Percentiles rank a stretch among this genome's conserved stretches.
These are phyloP conservation scores for Steinernema feltiae DNA, from an alignment of 1,140 invertebrate species.

Conservation along the genomic window DNA sequence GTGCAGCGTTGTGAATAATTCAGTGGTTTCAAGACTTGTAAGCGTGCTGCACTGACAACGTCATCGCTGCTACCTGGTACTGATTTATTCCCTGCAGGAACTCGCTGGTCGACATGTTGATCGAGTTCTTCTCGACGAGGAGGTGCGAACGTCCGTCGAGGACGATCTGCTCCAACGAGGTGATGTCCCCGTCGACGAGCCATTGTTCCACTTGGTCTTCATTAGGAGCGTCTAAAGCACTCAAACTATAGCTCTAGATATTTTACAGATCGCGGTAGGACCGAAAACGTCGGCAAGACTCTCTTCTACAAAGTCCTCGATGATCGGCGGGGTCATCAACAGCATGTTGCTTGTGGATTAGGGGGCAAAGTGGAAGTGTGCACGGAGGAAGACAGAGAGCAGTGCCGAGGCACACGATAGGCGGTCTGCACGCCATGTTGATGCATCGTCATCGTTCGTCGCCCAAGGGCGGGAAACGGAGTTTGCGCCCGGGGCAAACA, in stretches of 20 bases:
- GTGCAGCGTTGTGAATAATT: too few relatives aligned
- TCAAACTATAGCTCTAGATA: not conserved
- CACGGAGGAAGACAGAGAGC: not conserved
- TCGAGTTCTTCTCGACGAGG: conserved; percentile 50
- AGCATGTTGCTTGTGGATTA: not conserved
- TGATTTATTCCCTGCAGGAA: conserved; percentile 50
- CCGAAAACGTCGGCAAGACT: not conserved
- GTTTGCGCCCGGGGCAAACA: too few relatives aligned
- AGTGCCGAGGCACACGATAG: not conserved
- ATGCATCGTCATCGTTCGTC: not conserved
- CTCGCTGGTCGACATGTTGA: conserved; percentile 46
- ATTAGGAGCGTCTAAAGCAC: conserved; percentile 48
- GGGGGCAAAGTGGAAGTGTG: not conserved
- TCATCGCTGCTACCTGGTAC: conserved; percentile 56
- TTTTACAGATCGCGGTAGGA: not conserved
- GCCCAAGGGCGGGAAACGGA: not conserved
- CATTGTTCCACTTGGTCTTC: conserved; percentile 53
- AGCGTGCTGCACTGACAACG: too few relatives aligned
- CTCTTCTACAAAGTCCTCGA: conserved; percentile 3
- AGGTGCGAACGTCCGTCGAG: conserved; percentile 49
- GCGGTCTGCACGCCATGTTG: not conserved
- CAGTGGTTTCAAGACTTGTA: too few relatives aligned
- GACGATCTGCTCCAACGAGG: conserved; percentile 51
- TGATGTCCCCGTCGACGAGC: conserved; percentile 48
- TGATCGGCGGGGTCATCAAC: not conserved